Evolutionary conservation across 2,797 vertebrate species (phyloP), one percentile per base, ranked within the genome.

Genomic region (Paedocypris micromegethes): DNA sequence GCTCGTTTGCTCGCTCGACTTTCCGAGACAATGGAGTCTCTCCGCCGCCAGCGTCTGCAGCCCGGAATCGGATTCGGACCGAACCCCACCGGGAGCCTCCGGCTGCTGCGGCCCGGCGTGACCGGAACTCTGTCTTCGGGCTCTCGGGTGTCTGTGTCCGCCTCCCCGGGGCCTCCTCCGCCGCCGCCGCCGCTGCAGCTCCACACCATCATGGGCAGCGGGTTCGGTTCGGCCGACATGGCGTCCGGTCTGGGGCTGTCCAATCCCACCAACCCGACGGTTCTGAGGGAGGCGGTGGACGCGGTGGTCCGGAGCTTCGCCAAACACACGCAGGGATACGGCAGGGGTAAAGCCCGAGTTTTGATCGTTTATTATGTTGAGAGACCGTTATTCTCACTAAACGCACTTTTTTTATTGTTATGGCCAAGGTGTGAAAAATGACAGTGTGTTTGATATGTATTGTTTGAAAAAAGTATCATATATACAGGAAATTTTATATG

Each of bases 221-320:
- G 90, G 58, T 86, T 90, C 3, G 83, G 90, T 46, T 77, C 80
- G 54, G 76, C 81, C 70, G 85, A 75, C 50, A 69, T 78, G 8
- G 38, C 80, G 6, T 37, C 80, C 63, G 79, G 86, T 49, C 82
- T 83, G 75, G 84, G 84, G 43, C 69, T 72, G 60, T 54, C 59
- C 50, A 74, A 68, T 48, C 66, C 73, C 48, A 37, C 86, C 73
- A 94, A 93, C 82, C 95, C 94, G 23, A 91, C 91, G 2, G 94
- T 96, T 79, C 88, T 97, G 84, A 86, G 93, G 81, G 95, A 97
- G 79, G 95, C 94, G 4, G 94, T 97, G 86, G 95, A 97, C 84
- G 95, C 94, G 5, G 95, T 98, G 78, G 95, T 97, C 67, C 83
- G 93, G 82, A 97, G 95, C 90, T 97, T 98, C 86, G 95, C 95